Evolutionary conservation across 2,797 vertebrate genomes (phyloP).

Genomic region (Sciaenops ocellatus): DNA sequence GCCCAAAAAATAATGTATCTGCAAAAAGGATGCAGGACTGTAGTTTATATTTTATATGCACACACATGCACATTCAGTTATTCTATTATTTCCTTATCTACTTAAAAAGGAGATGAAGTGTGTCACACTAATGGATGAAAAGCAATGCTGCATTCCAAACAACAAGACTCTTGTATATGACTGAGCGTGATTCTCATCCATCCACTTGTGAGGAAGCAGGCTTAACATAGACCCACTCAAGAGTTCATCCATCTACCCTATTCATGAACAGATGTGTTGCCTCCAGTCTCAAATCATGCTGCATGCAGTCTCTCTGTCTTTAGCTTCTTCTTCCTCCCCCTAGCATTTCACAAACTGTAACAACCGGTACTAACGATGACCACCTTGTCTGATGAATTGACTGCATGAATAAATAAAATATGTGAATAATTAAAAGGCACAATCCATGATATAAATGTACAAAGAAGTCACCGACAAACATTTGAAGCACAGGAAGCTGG

Average conservation of each 20-base stretch:
- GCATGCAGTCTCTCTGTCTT: constrained; percentile 9
- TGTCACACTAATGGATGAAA: background rate
- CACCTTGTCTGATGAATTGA: background rate
- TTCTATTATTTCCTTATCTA: constrained; percentile 6
- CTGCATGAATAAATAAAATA: constrained; percentile 5
- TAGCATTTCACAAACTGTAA: constrained; percentile 5
- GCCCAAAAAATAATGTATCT: background rate
- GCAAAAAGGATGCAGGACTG: background rate
- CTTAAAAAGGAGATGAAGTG: constrained; percentile 3
- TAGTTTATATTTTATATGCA: background rate
- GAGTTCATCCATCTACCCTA: constrained; percentile 30
- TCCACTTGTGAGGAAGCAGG: constrained; percentile 24
- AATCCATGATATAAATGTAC: background rate
- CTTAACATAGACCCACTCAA: constrained; percentile 40
- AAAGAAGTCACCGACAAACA: constrained; percentile 2
- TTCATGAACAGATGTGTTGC: constrained; percentile 67
- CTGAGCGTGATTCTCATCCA: constrained; percentile 1
- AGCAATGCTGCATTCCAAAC: background rate
- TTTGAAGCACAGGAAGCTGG: constrained; percentile 5
- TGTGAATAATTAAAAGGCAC: background rate
- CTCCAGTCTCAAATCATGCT: constrained; percentile 28
- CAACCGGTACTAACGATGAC: background rate
- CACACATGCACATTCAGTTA: too few relatives aligned
- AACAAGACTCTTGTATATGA: background rate
- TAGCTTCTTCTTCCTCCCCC: background rate